Conservation (phyloP, 2,113 vertebrate genomes). For the Aphelocoma coerulescens region DNA sequence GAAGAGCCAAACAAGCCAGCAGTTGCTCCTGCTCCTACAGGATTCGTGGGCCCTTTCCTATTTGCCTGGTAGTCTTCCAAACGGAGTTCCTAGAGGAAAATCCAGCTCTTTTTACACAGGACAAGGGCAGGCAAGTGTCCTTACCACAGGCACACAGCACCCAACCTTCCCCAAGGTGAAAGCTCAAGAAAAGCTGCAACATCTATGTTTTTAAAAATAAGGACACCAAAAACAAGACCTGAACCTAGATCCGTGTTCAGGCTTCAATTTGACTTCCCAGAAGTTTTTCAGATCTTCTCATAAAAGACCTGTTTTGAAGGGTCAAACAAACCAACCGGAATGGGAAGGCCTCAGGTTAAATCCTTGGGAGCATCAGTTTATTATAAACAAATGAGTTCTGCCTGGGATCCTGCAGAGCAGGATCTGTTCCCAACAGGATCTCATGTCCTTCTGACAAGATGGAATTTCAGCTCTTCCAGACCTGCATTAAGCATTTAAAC, state of each 20-base stretch:
- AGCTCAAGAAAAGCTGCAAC: neutral
- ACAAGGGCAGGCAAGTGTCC: neutral
- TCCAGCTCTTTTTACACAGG: neutral
- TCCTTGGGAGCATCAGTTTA: fast-evolving
- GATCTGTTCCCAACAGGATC: neutral
- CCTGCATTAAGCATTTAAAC: neutral
- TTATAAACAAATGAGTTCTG: neutral
- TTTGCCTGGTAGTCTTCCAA: conserved; percentile 95
- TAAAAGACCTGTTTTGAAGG: neutral
- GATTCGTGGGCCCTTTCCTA: conserved; percentile 89
- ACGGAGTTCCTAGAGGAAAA: conserved; percentile 78
- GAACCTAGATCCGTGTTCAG: neutral
- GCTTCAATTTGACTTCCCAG: neutral
- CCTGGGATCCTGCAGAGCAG: neutral
- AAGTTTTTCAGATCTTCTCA: neutral
- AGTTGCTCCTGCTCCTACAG: conserved; percentile 79
- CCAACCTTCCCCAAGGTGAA: neutral
- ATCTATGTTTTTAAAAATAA: fast-evolving
- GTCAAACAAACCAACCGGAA: neutral
- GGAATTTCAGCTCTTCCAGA: neutral
- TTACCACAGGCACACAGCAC: neutral
- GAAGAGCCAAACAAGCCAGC: conserved; percentile 82
- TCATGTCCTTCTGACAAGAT: neutral
- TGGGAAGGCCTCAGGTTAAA: neutral
- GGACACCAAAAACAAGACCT: neutral